Evolutionary conservation across 2,888 invertebrate genomes (phyloP).

Genomic region (Gasteruption jaculator): DNA sequence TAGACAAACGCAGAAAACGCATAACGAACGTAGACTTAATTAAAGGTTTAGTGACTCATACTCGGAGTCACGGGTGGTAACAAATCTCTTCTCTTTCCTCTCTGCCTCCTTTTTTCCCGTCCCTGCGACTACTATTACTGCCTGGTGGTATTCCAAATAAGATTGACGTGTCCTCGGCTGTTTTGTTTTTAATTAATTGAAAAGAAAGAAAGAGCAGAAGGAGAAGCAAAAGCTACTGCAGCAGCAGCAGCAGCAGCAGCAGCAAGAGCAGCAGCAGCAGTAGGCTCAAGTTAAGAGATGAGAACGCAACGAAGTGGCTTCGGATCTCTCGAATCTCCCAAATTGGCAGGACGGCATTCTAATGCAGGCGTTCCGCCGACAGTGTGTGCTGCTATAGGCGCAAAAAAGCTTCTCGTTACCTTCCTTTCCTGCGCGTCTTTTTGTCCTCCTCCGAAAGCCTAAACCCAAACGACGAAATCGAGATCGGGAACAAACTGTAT

Average conservation of each 20-base stretch:
- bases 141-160: constrained; percentile 38
- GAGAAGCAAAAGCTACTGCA: constrained; percentile 30
- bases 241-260: constrained; percentile 24
- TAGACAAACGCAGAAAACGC: constrained; percentile 28
- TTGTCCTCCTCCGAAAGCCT: constrained; percentile 18
- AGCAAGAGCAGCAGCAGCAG: too few relatives aligned
- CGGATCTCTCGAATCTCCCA: too few relatives aligned
- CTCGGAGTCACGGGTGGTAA: constrained; percentile 31
- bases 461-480: too few relatives aligned
- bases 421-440: constrained; percentile 17
- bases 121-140: too few relatives aligned
- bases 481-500: too few relatives aligned
- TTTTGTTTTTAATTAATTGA: constrained; percentile 46
- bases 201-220: background rate
- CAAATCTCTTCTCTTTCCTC: constrained; percentile 28
- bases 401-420: constrained; percentile 33
- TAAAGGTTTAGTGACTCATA: constrained; percentile 40
- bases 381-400: constrained; percentile 27
- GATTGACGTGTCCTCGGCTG: constrained; percentile 44
- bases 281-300: too few relatives aligned
- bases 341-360: constrained; percentile 46
- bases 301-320: too few relatives aligned
- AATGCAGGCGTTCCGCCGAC: too few relatives aligned
- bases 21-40: constrained; percentile 42
- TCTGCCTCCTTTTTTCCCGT: constrained; percentile 2